Evolutionary conservation across 2,797 vertebrate genomes (phyloP).

Genomic region (Gila robusta): DNA sequence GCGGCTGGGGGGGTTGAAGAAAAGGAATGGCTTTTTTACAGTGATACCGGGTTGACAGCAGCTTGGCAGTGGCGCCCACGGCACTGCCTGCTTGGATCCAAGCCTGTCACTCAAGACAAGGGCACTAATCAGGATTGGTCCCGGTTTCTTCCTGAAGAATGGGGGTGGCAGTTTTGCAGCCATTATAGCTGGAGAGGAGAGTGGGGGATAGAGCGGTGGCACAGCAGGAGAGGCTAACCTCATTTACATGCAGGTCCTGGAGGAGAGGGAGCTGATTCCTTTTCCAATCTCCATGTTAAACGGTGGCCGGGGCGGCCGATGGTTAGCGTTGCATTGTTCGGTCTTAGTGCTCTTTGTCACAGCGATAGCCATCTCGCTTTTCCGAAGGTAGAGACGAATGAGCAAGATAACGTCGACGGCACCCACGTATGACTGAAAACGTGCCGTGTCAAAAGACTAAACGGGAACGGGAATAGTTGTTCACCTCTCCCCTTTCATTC

Average conservation of each 20-base stretch:
- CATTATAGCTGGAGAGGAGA: constrained; percentile 68
- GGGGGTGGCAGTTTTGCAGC: constrained; percentile 71
- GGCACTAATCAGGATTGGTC: constrained; percentile 84
- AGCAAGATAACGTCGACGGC: constrained; percentile 58
- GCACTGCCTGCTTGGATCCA: constrained; percentile 78
- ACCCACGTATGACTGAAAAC: constrained; percentile 52
- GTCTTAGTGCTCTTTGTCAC: constrained; percentile 67
- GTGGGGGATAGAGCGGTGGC: constrained; percentile 67
- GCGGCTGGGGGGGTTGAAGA: constrained; percentile 52
- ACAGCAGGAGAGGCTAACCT: constrained; percentile 81
- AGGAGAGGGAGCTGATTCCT: constrained; percentile 77
- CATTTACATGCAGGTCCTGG: constrained; percentile 85
- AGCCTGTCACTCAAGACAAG: constrained; percentile 80
- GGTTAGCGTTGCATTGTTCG: constrained; percentile 81
- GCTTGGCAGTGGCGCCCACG: constrained; percentile 77
- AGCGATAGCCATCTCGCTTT: constrained; percentile 73
- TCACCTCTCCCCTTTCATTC: constrained; percentile 35
- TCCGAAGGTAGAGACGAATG: constrained; percentile 64
- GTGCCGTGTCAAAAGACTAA: constrained; percentile 38
- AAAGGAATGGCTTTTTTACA: constrained; percentile 68
- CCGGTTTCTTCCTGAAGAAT: constrained; percentile 73
- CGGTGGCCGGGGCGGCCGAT: constrained; percentile 80
- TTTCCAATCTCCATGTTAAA: constrained; percentile 87
- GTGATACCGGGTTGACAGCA: constrained; percentile 77
- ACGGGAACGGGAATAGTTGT: constrained; percentile 43